These are phyloP conservation scores for Papilio dardanus DNA, from an alignment of 1,140 invertebrate species.

Conservation along the genomic window DNA sequence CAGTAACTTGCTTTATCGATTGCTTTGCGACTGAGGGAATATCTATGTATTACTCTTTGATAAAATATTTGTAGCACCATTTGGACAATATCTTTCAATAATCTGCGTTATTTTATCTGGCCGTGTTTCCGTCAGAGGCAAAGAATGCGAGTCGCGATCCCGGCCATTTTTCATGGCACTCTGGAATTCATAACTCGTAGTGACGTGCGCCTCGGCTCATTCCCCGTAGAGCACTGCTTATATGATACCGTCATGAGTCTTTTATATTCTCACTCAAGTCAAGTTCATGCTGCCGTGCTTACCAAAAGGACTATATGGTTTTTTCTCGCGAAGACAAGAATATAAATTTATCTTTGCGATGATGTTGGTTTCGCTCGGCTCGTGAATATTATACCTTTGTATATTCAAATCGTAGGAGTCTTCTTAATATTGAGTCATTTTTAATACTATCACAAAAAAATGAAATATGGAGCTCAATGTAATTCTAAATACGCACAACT, in stretches of 20 bases:
- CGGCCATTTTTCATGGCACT: slow-evolving; percentile 55
- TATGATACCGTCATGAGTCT: slow-evolving; percentile 48
- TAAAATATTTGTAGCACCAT: slow-evolving; percentile 15
- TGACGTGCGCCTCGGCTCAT: slow-evolving; percentile 45
- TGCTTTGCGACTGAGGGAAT: neutral
- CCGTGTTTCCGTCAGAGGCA: slow-evolving; percentile 19
- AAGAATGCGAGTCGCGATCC: slow-evolving; percentile 31
- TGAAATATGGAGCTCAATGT: neutral
- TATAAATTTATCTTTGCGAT: slow-evolving; percentile 11
- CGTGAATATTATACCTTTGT: neutral
- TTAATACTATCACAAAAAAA: too few relatives aligned
- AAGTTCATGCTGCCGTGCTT: slow-evolving; percentile 26
- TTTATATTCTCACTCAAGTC: slow-evolving; percentile 43
- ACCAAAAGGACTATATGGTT: slow-evolving; percentile 14
- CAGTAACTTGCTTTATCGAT: neutral
- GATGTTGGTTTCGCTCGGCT: neutral
- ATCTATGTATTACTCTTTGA: neutral
- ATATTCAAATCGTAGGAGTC: too few relatives aligned
- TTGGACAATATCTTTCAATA: slow-evolving; percentile 31
- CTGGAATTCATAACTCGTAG: slow-evolving; percentile 58
- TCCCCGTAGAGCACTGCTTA: slow-evolving; percentile 49
- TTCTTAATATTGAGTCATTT: too few relatives aligned
- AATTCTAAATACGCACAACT: neutral
- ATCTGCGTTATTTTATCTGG: slow-evolving; percentile 23
- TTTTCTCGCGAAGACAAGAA: slow-evolving; percentile 4